phyloP scores from a whole-genome alignment of 2,888 invertebrate genomes.

The Ischnura elegans region DNA sequence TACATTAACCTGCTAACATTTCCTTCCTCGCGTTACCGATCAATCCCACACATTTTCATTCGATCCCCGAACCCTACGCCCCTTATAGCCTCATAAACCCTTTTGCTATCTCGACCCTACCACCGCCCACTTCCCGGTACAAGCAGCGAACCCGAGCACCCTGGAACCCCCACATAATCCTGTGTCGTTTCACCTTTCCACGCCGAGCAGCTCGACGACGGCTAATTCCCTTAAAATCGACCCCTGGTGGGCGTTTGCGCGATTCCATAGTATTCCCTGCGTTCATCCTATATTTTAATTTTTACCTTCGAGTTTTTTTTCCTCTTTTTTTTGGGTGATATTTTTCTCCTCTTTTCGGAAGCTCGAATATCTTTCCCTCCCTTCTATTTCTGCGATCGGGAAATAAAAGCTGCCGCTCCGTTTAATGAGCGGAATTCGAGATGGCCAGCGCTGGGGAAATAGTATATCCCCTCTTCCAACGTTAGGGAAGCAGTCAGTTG shows the following conservation, averaged over 20 bases:
- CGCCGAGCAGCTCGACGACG: neutral
- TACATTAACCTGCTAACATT: no score
- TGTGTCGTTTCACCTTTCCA: constrained; percentile 39
- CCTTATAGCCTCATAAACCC: neutral
- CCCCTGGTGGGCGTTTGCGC: neutral
- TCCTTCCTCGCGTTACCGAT: no score
- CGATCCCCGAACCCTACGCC: neutral
- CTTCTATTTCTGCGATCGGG: neutral
- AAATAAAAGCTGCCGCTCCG: neutral
- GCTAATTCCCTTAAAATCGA: neutral
- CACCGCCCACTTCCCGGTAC: neutral
- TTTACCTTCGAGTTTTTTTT: neutral
- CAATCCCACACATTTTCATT: neutral
- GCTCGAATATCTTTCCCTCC: neutral
- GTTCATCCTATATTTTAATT: neutral
- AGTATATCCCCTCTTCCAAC: neutral
- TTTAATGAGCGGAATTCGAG: neutral
- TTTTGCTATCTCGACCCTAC: neutral
- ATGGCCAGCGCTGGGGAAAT: neutral
- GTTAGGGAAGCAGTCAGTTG: no score
- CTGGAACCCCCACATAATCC: neutral
- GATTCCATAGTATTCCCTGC: neutral
- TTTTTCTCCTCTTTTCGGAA: neutral
- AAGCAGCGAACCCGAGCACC: neutral
- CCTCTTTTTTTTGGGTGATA: no score